Conservation (phyloP, 2,888 invertebrate genomes). For the Dorcus parallelipipedus region DNA sequence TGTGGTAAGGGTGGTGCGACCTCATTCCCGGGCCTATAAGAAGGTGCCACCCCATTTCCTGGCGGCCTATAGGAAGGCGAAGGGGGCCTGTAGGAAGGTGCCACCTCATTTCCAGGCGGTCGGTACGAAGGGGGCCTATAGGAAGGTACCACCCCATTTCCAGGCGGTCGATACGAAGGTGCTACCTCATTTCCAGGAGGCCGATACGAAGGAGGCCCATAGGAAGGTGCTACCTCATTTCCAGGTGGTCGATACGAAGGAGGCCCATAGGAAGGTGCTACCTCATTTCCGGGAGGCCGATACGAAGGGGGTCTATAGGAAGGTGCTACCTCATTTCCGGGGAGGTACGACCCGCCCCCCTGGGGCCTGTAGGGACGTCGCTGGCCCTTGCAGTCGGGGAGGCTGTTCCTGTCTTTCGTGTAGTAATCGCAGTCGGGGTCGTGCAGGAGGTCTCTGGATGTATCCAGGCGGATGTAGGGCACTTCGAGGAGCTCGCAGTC, state of each 20-base stretch:
- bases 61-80: too few species aligned
- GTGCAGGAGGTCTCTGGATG: slow-evolving; percentile 60
- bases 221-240: too few species aligned
- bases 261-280: not conserved
- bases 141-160: not conserved
- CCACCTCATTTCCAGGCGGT: too few species aligned
- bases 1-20: too few species aligned
- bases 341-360: not conserved
- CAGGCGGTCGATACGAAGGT: too few species aligned
- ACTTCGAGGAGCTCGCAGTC: slow-evolving; percentile 74
- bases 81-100: too few species aligned
- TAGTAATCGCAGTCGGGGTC: slow-evolving; percentile 77
- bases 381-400: slow-evolving; percentile 54
- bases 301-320: not conserved
- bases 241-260: not conserved
- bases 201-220: too few species aligned
- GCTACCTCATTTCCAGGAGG: too few species aligned
- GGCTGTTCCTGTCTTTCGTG: slow-evolving; percentile 71
- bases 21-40: too few species aligned
- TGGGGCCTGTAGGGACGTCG: slow-evolving; percentile 7
- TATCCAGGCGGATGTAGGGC: slow-evolving; percentile 66
- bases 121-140: not conserved
- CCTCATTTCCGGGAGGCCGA: too few species aligned
- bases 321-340: not conserved
- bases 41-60: too few species aligned